Evolutionary conservation across 1,140 invertebrate genomes (phyloP).

Genomic region (Leptinotarsa defecta): DNA sequence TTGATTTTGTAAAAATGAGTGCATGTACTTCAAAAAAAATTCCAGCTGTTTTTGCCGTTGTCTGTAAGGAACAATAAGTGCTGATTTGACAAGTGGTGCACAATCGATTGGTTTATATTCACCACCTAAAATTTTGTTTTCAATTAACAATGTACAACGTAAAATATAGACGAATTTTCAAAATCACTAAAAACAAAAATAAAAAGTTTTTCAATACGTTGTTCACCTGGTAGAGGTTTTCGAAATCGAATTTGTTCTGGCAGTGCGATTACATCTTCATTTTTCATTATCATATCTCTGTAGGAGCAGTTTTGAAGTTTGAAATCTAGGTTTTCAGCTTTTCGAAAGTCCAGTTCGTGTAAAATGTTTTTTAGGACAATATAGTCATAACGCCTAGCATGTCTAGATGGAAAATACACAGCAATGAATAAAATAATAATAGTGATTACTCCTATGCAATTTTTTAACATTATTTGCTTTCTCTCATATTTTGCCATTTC

Average conservation of each 20-base stretch:
- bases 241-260: conserved; percentile 24
- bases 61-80: conserved; percentile 87
- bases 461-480: conserved; percentile 18
- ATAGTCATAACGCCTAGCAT: conserved; percentile 48
- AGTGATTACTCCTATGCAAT: conserved; percentile 21
- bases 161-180: no score
- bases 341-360: conserved; percentile 35
- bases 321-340: conserved; percentile 19
- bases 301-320: conserved; percentile 46
- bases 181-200: no score
- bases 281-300: conserved; percentile 42
- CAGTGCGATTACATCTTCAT: conserved; percentile 38
- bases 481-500: no score
- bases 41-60: conserved; percentile 80
- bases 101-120: conserved; percentile 75
- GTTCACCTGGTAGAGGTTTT: conserved; percentile 32
- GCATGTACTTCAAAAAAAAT: conserved; percentile 85
- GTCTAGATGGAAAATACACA: conserved; percentile 49
- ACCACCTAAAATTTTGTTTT: conserved; percentile 62
- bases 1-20: conserved; percentile 86
- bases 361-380: conserved; percentile 38
- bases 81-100: conserved; percentile 75
- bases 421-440: conserved; percentile 37
- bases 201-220: background rate
- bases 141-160: no score